These are phyloP conservation scores for Synanthedon tipuliformis DNA, from an alignment of 2,888 invertebrate genomes.

Conservation along the genomic window DNA sequence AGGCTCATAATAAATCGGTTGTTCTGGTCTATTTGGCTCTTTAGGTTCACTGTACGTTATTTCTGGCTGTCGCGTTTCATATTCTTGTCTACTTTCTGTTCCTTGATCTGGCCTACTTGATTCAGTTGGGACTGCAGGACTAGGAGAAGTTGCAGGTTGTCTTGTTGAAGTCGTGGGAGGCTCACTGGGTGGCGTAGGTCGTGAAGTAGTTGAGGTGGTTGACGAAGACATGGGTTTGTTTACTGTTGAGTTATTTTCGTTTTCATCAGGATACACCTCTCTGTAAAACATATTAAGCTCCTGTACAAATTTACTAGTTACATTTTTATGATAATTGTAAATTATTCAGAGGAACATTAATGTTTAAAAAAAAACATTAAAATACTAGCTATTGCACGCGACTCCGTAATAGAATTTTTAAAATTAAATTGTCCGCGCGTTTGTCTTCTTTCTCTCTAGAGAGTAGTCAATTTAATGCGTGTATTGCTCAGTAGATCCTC, in stretches of 20 bases:
- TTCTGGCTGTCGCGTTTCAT: not conserved
- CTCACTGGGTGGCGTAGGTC: constrained; percentile 11
- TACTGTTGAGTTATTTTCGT: constrained; percentile 3
- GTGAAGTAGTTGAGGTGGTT: constrained; percentile 3
- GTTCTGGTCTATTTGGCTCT: too few relatives aligned
- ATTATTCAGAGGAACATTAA: too few relatives aligned
- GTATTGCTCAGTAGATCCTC: too few relatives aligned
- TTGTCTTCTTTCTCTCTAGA: too few relatives aligned
- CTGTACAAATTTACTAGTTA: too few relatives aligned
- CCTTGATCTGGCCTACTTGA: not conserved
- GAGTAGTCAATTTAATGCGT: too few relatives aligned
- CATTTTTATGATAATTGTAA: too few relatives aligned
- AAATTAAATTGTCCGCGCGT: too few relatives aligned
- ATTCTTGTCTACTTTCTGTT: not conserved
- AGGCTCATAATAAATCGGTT: too few relatives aligned
- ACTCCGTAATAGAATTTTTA: too few relatives aligned
- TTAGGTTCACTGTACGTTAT: not conserved
- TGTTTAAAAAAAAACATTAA: too few relatives aligned
- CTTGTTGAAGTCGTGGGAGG: constrained; percentile 4
- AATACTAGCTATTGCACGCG: too few relatives aligned
- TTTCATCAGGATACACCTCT: not conserved
- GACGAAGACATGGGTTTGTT: constrained; percentile 6
- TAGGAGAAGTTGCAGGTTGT: constrained; percentile 1
- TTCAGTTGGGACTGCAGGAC: not conserved
- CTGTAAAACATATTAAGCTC: not conserved